Evolutionary conservation across 2,113 vertebrate genomes (phyloP).

Genomic region (Tachysurus fulvidraco): DNA sequence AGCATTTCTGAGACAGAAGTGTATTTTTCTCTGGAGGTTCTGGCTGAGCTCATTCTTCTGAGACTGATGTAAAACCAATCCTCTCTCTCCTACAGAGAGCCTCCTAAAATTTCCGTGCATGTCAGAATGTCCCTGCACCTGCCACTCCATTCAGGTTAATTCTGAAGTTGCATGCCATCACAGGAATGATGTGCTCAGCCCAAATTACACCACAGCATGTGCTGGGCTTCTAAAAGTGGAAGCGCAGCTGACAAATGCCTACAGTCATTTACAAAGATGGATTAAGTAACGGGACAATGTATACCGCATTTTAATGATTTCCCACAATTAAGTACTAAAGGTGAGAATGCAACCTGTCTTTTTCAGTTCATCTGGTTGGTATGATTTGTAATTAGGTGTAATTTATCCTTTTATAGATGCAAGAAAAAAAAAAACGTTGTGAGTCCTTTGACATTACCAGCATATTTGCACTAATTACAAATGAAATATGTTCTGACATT

Average conservation of each 20-base stretch:
- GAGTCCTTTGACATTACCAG: not conserved
- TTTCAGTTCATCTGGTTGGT: not conserved
- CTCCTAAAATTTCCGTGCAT: constrained; percentile 14
- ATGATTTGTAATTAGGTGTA: not conserved
- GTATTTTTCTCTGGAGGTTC: not conserved
- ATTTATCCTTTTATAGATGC: not conserved
- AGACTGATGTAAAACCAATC: constrained; percentile 9
- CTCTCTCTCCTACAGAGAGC: not conserved
- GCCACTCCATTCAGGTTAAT: constrained; percentile 22
- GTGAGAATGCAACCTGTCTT: too few relatives aligned
- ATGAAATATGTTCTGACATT: not conserved
- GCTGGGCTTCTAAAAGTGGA: constrained; percentile 3
- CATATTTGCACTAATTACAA: not conserved
- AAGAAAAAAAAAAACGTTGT: not conserved
- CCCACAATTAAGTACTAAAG: not conserved
- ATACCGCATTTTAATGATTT: not conserved
- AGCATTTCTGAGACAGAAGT: not conserved
- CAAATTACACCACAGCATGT: constrained; percentile 17
- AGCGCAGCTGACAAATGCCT: constrained; percentile 8
- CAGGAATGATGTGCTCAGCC: constrained; percentile 22
- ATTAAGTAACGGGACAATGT: not conserved
- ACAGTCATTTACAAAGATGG: not conserved
- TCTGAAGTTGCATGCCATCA: constrained; percentile 23
- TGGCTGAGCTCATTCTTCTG: constrained; percentile 4
- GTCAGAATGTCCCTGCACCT: constrained; percentile 13